Conservation (phyloP, 2,797 vertebrate genomes). For the Brachyalestes nurse region DNA sequence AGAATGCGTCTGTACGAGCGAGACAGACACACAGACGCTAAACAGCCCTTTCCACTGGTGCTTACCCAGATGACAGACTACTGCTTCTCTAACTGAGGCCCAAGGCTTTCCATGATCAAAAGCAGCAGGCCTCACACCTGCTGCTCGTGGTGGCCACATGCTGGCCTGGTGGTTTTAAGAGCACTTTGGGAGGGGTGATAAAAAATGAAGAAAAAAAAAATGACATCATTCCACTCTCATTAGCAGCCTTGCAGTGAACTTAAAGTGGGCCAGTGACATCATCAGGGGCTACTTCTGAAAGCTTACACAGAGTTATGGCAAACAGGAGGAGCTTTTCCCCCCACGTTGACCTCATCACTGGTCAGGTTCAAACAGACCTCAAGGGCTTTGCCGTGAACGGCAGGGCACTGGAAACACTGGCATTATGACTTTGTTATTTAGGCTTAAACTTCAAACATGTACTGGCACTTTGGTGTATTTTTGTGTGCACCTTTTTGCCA, state of each 20-base stretch:
- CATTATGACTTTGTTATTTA: neutral
- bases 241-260: conserved; percentile 48
- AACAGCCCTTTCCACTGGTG: conserved; percentile 40
- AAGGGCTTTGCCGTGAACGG: conserved; percentile 5
- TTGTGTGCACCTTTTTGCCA: conserved; percentile 90
- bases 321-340: conserved; percentile 61
- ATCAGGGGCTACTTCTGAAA: conserved; percentile 45
- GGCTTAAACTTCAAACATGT: neutral
- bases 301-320: neutral
- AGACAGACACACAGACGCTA: conserved; percentile 23
- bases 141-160: conserved; percentile 62
- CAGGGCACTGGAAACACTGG: conserved; percentile 14
- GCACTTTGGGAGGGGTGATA: conserved; percentile 48
- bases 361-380: neutral
- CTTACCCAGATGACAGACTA: conserved; percentile 64
- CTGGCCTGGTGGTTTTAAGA: conserved; percentile 54
- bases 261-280: conserved; percentile 66
- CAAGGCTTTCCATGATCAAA: conserved; percentile 66
- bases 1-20: neutral
- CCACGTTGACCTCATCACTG: conserved; percentile 3
- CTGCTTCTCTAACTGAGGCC: conserved; percentile 58
- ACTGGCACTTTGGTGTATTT: neutral
- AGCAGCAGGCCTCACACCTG: conserved; percentile 54
- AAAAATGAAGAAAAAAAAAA: conserved; percentile 40
- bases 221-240: conserved; percentile 71